These are phyloP conservation scores for Trichopoda pennipes DNA, from an alignment of 2,888 invertebrate genomes.

Conservation along the genomic window DNA sequence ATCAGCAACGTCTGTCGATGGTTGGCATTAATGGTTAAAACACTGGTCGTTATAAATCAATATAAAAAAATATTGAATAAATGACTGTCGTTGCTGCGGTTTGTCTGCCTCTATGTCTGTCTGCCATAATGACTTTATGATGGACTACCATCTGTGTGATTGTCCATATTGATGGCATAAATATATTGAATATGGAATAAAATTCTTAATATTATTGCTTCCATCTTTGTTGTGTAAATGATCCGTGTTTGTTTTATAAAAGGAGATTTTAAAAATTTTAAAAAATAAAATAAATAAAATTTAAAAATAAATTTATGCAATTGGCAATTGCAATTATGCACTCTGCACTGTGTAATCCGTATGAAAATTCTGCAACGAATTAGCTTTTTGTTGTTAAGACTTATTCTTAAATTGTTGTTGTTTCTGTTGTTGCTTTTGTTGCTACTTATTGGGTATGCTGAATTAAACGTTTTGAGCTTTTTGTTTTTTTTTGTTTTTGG, in stretches of 20 bases:
- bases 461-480: conserved; percentile 37
- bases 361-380: conserved; percentile 63
- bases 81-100: too few relatives aligned
- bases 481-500: too few relatives aligned
- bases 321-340: conserved; percentile 67
- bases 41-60: conserved; percentile 64
- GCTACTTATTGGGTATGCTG: conserved; percentile 59
- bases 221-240: conserved; percentile 24
- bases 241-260: conserved; percentile 42
- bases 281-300: conserved; percentile 10
- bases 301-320: conserved; percentile 60
- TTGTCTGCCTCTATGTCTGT: neutral
- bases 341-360: conserved; percentile 64
- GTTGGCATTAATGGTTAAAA: conserved; percentile 61
- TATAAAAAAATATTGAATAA: conserved; percentile 26
- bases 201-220: conserved; percentile 43
- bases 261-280: conserved; percentile 39
- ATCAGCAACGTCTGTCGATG: conserved; percentile 60
- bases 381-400: conserved; percentile 52
- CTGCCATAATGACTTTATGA: neutral
- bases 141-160: neutral
- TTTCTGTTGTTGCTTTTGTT: conserved; percentile 25
- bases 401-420: conserved; percentile 19
- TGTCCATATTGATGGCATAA: conserved; percentile 3
- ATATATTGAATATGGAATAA: conserved; percentile 40